A percentile compares a stretch with the other conserved stretches of the same genome.
These are phyloP conservation scores for Eudyptes chrysolophus DNA, from an alignment of 2,113 vertebrate genomes.

Conservation along the genomic window DNA sequence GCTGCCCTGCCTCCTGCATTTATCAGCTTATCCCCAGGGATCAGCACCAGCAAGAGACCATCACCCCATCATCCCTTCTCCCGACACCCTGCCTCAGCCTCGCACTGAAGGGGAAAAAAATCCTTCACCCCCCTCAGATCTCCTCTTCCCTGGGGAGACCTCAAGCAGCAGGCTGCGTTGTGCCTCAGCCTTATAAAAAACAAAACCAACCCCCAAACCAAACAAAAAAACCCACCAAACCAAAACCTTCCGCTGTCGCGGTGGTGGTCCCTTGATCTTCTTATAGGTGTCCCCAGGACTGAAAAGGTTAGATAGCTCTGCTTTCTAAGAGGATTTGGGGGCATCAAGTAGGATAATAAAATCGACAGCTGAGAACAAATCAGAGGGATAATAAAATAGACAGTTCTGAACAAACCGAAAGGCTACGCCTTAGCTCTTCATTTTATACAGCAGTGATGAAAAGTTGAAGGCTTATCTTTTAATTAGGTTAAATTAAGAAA, in stretches of 20 bases:
- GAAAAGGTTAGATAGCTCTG: background rate
- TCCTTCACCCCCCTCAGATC: background rate
- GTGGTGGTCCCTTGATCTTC: background rate
- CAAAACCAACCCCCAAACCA: background rate
- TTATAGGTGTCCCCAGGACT: background rate
- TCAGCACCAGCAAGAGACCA: background rate
- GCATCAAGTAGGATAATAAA: slow-evolving; percentile 20
- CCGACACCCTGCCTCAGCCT: background rate
- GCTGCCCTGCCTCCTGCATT: background rate
- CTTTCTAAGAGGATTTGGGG: slow-evolving; percentile 23
- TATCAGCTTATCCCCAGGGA: background rate
- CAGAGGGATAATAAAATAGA: background rate
- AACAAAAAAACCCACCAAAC: background rate
- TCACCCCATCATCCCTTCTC: background rate
- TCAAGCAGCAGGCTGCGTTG: background rate
- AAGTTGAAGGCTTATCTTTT: slow-evolving; percentile 49
- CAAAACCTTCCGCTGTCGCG: rapidly evolving
- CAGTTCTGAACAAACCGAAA: background rate
- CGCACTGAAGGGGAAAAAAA: background rate
- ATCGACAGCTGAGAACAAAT: background rate
- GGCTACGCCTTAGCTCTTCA: background rate
- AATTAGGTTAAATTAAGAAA: slow-evolving; percentile 49
- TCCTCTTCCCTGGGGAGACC: background rate
- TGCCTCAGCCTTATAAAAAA: background rate
- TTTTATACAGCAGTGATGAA: background rate